These are phyloP conservation scores for Siniperca scherzeri DNA, from an alignment of 2,797 vertebrate genomes.

Conservation along the genomic window DNA sequence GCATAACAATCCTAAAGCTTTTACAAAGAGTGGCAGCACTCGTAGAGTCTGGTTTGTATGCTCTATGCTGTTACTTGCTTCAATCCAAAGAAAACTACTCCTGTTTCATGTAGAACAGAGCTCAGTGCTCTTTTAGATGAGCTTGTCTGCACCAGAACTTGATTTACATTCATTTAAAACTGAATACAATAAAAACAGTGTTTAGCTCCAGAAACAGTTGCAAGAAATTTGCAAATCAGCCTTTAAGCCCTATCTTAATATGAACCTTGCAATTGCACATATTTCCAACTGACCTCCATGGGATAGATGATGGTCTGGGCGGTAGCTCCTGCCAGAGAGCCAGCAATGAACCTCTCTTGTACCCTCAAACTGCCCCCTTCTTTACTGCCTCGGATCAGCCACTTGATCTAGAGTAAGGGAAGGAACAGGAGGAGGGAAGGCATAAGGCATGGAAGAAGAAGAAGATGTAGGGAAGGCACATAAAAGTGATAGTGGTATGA, in stretches of 20 bases:
- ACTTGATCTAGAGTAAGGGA: constrained; percentile 75
- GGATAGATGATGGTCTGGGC: constrained; percentile 97
- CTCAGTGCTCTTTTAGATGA: neutral
- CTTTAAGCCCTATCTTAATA: neutral
- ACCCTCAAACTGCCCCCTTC: constrained; percentile 89
- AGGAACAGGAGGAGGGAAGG: neutral
- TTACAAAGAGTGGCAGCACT: neutral
- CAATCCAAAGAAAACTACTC: neutral
- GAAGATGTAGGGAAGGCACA: neutral
- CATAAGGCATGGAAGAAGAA: neutral
- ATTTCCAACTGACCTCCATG: constrained; percentile 90
- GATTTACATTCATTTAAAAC: neutral
- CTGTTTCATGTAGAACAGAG: neutral
- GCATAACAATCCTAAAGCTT: too few species aligned
- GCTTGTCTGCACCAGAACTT: neutral
- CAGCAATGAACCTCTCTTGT: constrained; percentile 92
- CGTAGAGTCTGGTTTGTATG: neutral
- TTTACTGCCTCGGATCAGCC: constrained; percentile 78
- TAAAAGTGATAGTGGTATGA: neutral
- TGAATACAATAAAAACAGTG: neutral
- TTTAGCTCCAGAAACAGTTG: neutral
- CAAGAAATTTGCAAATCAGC: neutral
- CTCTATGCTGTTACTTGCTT: neutral
- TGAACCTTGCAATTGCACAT: neutral
- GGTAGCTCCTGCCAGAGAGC: constrained; percentile 94